A percentile compares a stretch with the other conserved stretches of the same genome.
These are phyloP conservation scores for Lagodon rhomboides DNA, from an alignment of 2,797 vertebrate species.

Conservation along the genomic window DNA sequence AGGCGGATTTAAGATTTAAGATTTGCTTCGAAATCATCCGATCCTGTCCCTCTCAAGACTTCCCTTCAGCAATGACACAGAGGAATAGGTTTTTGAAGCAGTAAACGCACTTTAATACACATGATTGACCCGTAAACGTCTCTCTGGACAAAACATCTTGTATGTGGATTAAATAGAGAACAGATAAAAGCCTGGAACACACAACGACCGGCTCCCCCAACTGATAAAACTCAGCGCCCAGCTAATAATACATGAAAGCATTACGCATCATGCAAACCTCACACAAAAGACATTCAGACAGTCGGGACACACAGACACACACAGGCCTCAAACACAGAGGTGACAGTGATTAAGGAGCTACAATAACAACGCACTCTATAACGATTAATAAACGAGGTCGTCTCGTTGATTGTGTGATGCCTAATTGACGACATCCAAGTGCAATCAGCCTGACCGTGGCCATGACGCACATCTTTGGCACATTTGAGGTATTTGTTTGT, in stretches of 20 bases:
- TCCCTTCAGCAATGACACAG: slow-evolving; percentile 60
- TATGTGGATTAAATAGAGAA: slow-evolving; percentile 86
- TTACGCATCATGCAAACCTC: slow-evolving; percentile 90
- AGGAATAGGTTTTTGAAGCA: slow-evolving; percentile 51
- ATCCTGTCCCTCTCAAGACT: neutral
- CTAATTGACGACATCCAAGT: slow-evolving; percentile 82
- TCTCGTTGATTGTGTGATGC: slow-evolving; percentile 76
- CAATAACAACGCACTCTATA: slow-evolving; percentile 55
- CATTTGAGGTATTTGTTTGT: slow-evolving; percentile 75
- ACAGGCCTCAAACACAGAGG: slow-evolving; percentile 61
- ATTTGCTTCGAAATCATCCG: slow-evolving; percentile 1
- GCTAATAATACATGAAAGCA: slow-evolving; percentile 83
- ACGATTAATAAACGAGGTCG: slow-evolving; percentile 62
- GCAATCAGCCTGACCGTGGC: slow-evolving; percentile 70
- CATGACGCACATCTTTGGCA: slow-evolving; percentile 70
- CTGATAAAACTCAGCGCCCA: slow-evolving; percentile 97
- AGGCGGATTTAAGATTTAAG: neutral
- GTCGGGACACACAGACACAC: slow-evolving; percentile 69
- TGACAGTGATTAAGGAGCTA: slow-evolving; percentile 53
- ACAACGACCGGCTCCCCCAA: slow-evolving; percentile 66
- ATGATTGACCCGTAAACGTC: slow-evolving; percentile 93
- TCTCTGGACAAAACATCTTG: slow-evolving; percentile 83
- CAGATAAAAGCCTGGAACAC: slow-evolving; percentile 78
- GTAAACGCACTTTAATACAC: slow-evolving; percentile 91
- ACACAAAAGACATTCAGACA: slow-evolving; percentile 87